Evolutionary conservation across 37 sponge, comb jelly and placozoan genomes (phyloP), one percentile per base, ranked within the genome.

Genomic region (Dysidea cf. avara): DNA sequence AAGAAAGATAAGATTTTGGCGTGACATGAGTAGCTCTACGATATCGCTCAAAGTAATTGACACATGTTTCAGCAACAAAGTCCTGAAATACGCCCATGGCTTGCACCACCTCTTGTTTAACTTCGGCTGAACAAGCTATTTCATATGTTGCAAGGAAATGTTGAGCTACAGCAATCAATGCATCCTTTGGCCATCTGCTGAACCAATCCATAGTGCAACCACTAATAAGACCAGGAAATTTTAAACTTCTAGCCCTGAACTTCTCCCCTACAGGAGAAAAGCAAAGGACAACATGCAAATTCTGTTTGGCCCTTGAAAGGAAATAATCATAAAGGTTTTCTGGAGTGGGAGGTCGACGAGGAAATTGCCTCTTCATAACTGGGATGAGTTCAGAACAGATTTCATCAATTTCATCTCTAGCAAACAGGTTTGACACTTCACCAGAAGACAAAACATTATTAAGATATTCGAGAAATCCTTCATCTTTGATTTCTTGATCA

Each of bases 131-230:
- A 53, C 96, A 96, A 33, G 64, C 80, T 36, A 99, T 86, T 39
- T 95, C 90, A 69, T 77, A 99, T 1, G 65, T 36, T 48, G 78
- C 69, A 13, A 99, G 65, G 64, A 95, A 99, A 77, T 99, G 96
- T 64, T 95, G 80, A 38, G 99, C 97, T 7, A 99, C 99, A 22
- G 97, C 99, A 49, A 92, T 81, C 39, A 99, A 81, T 30, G 99
- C 99, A 63, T 99, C 99, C 62, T 99, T 99, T 59, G 99, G 99
- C 99, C 99, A 99, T 51, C 99, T 94, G 74, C 88, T 95, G 84
- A 99, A 99, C 99, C 99, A 99, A 78, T 99, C 99, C 99, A 99
- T 99, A 18, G 99, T 99, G 65, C 99, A 95, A 20, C 99, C 99
- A 69, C 94, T 92, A 76, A 99, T 92, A 29, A 99, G 82, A 24